Conservation (phyloP, 2,797 vertebrate species). For the Setipinna tenuifilis region DNA sequence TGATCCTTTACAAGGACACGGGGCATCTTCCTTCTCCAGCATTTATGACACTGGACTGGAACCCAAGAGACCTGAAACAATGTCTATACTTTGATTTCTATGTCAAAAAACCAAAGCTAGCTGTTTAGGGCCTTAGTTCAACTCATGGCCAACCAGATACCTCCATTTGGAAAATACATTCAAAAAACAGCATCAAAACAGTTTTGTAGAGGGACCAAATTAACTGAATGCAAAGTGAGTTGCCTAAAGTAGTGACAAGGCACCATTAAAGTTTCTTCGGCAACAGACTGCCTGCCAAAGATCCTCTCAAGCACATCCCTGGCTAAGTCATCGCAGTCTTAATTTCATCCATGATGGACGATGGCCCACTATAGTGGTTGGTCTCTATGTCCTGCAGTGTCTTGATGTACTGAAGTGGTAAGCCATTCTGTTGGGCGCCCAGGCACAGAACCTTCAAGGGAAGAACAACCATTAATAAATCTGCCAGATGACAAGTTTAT, state of each 20-base stretch:
- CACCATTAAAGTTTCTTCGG: not conserved
- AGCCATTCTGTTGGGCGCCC: constrained; percentile 80
- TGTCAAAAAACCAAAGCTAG: not conserved
- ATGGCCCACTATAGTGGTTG: constrained; percentile 76
- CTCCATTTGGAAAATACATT: not conserved
- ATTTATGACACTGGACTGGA: not conserved
- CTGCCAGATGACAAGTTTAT: no score
- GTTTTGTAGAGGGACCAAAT: not conserved
- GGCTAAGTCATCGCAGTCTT: constrained; percentile 31
- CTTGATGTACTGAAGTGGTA: constrained; percentile 80
- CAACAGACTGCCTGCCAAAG: not conserved
- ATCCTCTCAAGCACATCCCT: not conserved
- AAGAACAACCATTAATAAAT: not conserved
- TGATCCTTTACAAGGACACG: not conserved
- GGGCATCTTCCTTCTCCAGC: not conserved
- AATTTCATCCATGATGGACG: constrained; percentile 57
- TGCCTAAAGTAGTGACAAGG: not conserved
- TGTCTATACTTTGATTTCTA: not conserved
- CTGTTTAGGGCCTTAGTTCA: not conserved
- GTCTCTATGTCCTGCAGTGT: constrained; percentile 80
- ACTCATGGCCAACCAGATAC: not conserved
- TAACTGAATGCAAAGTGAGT: not conserved
- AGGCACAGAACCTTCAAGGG: constrained; percentile 78
- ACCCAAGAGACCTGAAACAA: not conserved
- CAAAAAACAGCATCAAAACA: not conserved